Evolutionary conservation across 1,140 invertebrate genomes (phyloP).

Genomic region (Berghia stephanieae): DNA sequence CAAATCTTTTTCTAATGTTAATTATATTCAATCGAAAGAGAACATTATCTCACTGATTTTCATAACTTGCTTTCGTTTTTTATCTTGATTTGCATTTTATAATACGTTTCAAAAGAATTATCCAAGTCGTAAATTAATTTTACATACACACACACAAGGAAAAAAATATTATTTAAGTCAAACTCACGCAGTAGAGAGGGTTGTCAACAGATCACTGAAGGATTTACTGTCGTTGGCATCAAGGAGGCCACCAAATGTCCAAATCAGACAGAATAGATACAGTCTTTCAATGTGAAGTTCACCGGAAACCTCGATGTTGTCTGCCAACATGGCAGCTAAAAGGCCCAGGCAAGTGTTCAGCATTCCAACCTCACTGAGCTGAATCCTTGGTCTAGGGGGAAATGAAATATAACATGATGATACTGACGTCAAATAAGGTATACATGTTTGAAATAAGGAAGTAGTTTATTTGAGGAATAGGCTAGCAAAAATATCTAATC

Average conservation of each 20-base stretch:
- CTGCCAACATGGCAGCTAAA: conserved; percentile 64
- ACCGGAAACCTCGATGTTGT: conserved; percentile 65
- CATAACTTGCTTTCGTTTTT: too few relatives aligned
- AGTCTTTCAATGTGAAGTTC: conserved; percentile 66
- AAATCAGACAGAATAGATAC: conserved; percentile 66
- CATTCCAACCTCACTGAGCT: conserved; percentile 61
- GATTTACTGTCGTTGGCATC: conserved; percentile 56
- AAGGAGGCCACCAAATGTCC: conserved; percentile 66
- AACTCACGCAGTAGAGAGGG: conserved; percentile 63
- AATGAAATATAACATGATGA: background rate
- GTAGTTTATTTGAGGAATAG: too few relatives aligned
- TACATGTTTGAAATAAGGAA: background rate
- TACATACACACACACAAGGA: background rate
- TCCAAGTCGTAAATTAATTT: too few relatives aligned
- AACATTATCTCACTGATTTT: too few relatives aligned
- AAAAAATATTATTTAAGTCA: background rate
- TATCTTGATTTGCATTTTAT: too few relatives aligned
- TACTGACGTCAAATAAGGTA: background rate
- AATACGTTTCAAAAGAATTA: too few relatives aligned
- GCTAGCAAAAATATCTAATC: too few relatives aligned
- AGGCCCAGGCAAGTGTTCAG: conserved; percentile 63
- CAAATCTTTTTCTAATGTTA: too few relatives aligned
- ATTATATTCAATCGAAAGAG: too few relatives aligned
- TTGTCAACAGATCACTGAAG: conserved; percentile 64
- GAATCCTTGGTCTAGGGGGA: conserved; percentile 50